Conservation (phyloP, 2,888 invertebrate species). For the Lochmaea capreae region DNA sequence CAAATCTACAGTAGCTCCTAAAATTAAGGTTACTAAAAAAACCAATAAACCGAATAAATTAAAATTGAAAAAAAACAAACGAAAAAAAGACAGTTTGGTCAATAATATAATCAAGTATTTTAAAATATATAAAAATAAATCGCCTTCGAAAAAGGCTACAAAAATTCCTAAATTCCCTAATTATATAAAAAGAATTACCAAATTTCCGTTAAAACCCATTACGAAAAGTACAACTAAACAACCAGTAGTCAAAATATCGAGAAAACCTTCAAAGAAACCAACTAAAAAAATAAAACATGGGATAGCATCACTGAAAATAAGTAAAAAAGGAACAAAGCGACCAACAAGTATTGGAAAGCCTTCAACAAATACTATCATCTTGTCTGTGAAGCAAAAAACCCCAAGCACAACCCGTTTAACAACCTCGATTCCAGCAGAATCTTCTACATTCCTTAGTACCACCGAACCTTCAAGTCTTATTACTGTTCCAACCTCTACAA, state of each 20-base stretch:
- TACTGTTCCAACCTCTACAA: neutral
- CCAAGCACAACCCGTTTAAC: neutral
- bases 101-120: neutral
- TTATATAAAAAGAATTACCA: neutral
- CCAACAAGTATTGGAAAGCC: neutral
- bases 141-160: neutral
- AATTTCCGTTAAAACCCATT: neutral
- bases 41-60: neutral
- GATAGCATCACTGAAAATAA: neutral
- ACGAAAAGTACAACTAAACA: neutral
- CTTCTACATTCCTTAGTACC: neutral
- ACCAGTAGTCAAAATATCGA: neutral
- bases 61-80: constrained; percentile 9
- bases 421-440: neutral
- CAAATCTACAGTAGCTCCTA: neutral
- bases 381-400: neutral
- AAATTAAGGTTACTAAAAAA: neutral
- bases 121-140: neutral
- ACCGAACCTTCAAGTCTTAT: neutral
- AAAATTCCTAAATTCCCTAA: neutral
- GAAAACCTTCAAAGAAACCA: neutral
- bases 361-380: neutral
- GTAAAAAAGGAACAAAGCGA: neutral
- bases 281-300: neutral
- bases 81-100: neutral